These are phyloP conservation scores for Galagoides demidoff DNA, from an alignment of 2,797 vertebrate genomes.

Conservation along the genomic window DNA sequence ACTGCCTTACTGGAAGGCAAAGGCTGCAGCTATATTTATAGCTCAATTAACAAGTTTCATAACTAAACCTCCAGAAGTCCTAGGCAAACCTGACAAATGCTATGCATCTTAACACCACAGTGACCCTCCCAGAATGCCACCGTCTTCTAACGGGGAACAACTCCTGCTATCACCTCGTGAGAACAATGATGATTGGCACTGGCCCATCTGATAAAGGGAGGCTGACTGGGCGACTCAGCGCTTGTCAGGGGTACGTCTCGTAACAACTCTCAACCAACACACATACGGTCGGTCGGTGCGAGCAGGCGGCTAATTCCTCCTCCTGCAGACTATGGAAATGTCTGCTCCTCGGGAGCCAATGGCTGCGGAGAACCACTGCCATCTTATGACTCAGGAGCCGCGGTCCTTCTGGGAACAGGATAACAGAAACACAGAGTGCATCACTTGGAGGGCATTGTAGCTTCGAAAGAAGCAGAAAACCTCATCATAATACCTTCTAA, in stretches of 20 bases:
- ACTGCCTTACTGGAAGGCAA: constrained; percentile 83
- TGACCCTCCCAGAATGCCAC: constrained; percentile 78
- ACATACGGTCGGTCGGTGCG: constrained; percentile 64
- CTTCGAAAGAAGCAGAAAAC: constrained; percentile 52
- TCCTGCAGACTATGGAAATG: constrained; percentile 61
- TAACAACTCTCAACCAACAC: constrained; percentile 75
- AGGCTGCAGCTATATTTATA: constrained; percentile 78
- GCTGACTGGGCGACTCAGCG: constrained; percentile 71
- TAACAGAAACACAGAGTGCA: constrained; percentile 26
- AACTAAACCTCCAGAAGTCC: constrained; percentile 78
- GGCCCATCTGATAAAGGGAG: constrained; percentile 71
- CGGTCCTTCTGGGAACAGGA: constrained; percentile 48
- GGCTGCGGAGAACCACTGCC: constrained; percentile 65
- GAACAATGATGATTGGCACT: constrained; percentile 63
- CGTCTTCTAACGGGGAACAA: constrained; percentile 64
- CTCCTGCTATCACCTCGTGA: constrained; percentile 74
- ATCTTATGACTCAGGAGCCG: constrained; percentile 75
- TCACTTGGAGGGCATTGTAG: constrained; percentile 23
- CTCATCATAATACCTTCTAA: constrained; percentile 28
- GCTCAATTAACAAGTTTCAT: constrained; percentile 80
- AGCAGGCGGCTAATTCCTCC: constrained; percentile 67
- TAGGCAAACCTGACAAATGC: constrained; percentile 78
- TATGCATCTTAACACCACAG: constrained; percentile 77
- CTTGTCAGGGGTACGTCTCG: constrained; percentile 73
- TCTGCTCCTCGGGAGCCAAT: constrained; percentile 58